A percentile compares a stretch with the other conserved stretches of the same genome.
These are phyloP conservation scores for Calameuta idolon DNA, from an alignment of 2,888 invertebrate genomes.

Conservation along the genomic window DNA sequence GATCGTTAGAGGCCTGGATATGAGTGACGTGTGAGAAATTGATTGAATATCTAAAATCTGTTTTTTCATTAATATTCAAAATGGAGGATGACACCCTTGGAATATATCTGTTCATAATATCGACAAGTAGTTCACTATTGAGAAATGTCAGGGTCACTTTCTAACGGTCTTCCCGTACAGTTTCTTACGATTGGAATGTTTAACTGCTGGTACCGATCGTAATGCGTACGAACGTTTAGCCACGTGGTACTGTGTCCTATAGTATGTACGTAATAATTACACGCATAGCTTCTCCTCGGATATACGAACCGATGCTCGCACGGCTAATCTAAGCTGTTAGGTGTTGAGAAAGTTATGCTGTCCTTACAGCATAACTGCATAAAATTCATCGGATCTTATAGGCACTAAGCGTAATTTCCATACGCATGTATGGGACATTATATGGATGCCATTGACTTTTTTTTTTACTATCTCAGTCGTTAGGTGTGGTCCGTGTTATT, in stretches of 20 bases:
- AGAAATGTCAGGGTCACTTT: background rate
- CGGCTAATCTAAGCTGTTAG: slow-evolving; percentile 30
- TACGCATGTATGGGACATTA: slow-evolving; percentile 2
- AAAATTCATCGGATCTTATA: slow-evolving; percentile 23
- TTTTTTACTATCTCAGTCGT: background rate
- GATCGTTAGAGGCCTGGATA: too few species aligned
- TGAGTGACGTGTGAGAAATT: too few species aligned
- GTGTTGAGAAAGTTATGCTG: slow-evolving; percentile 34
- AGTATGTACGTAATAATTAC: background rate
- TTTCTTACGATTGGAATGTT: background rate
- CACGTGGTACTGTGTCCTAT: background rate
- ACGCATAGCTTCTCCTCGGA: slow-evolving; percentile 20
- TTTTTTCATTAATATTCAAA: background rate
- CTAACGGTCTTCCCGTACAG: background rate
- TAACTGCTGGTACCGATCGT: background rate
- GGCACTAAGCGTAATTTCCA: slow-evolving; percentile 13
- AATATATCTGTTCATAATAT: background rate
- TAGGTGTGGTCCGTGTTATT: background rate
- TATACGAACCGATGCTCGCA: background rate
- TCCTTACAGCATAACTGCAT: slow-evolving; percentile 30
- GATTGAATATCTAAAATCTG: background rate
- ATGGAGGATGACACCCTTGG: background rate
- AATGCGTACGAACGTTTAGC: background rate
- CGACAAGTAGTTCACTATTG: background rate
- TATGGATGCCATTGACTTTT: background rate